Percentiles rank a stretch among this genome's conserved stretches.
Conservation (phyloP, 2,888 invertebrate species). For the Acanthopleura granulata region DNA sequence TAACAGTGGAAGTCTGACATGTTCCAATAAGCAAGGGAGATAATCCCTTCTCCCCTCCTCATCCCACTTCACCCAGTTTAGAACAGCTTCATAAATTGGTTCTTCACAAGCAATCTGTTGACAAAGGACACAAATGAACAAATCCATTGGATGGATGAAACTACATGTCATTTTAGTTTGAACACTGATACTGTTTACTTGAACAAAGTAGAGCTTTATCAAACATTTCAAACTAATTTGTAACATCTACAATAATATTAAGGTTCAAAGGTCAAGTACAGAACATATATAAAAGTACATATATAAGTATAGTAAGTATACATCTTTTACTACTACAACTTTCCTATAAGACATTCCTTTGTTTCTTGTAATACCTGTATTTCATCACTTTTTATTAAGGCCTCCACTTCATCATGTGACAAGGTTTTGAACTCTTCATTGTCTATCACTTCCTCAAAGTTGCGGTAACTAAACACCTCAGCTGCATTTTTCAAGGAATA, state of each 20-base stretch:
- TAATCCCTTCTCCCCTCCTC: slow-evolving; percentile 43
- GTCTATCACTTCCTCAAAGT: slow-evolving; percentile 61
- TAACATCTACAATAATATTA: too few relatives aligned
- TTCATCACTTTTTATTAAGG: slow-evolving; percentile 62
- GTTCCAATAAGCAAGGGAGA: slow-evolving; percentile 53
- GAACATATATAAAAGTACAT: too few relatives aligned
- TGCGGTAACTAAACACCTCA: slow-evolving; percentile 55
- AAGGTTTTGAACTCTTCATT: slow-evolving; percentile 65
- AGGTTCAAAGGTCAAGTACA: too few relatives aligned
- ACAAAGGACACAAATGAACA: too few relatives aligned
- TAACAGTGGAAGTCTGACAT: slow-evolving; percentile 63
- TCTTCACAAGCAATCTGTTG: slow-evolving; percentile 62
- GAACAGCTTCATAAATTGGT: slow-evolving; percentile 65
- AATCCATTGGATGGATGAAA: too few relatives aligned
- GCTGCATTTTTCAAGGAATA: slow-evolving; percentile 55
- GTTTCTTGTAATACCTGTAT: slow-evolving; percentile 51
- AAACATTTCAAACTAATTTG: too few relatives aligned
- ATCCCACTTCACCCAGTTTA: slow-evolving; percentile 63
- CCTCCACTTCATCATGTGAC: slow-evolving; percentile 57
- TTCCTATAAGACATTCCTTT: too few relatives aligned
- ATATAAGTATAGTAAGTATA: too few relatives aligned
- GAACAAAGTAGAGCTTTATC: too few relatives aligned
- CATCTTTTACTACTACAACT: too few relatives aligned
- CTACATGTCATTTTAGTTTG: too few relatives aligned
- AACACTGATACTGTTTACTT: too few relatives aligned